These are phyloP conservation scores for Platygyra sinensis DNA, from an alignment of 64 coral and sea anemone species.

Conservation along the genomic window DNA sequence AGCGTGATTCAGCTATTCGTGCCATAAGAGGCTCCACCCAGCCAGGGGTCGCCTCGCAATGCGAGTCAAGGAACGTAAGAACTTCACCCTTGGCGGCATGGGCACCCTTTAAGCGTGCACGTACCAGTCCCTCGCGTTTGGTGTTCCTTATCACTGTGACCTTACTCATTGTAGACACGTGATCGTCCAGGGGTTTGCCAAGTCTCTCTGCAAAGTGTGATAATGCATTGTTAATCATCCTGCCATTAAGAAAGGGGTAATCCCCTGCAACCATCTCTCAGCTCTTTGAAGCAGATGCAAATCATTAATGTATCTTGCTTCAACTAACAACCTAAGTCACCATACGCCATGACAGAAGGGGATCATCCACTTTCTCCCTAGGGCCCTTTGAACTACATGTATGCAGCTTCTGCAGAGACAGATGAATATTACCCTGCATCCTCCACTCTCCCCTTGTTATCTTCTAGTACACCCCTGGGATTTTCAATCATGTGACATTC, in stretches of 20 bases:
- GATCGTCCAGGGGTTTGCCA: conserved; percentile 83
- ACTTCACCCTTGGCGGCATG: conserved; percentile 83
- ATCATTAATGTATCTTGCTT: too few species aligned
- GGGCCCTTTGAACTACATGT: too few species aligned
- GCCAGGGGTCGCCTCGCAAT: conserved; percentile 96
- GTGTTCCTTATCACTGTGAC: conserved; percentile 86
- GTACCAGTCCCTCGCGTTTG: conserved; percentile 90
- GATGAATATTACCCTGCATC: too few species aligned
- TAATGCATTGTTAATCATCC: not conserved
- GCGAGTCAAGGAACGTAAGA: conserved; percentile 95
- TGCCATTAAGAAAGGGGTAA: not conserved
- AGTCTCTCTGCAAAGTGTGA: conserved; percentile 65
- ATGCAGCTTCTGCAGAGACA: too few species aligned
- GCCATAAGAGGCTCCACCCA: conserved; percentile 94
- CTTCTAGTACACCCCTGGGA: too few species aligned
- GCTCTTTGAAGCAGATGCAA: too few species aligned
- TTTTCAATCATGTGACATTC: too few species aligned
- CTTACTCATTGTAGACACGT: conserved; percentile 76
- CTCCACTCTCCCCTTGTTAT: too few species aligned
- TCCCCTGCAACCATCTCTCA: not conserved
- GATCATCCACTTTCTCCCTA: too few species aligned
- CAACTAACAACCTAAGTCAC: too few species aligned
- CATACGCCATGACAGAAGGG: too few species aligned
- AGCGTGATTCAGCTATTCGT: conserved; percentile 74
- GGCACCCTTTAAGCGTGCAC: conserved; percentile 90